Conservation (phyloP, 1,140 invertebrate species). For the Camponotus floridanus region DNA sequence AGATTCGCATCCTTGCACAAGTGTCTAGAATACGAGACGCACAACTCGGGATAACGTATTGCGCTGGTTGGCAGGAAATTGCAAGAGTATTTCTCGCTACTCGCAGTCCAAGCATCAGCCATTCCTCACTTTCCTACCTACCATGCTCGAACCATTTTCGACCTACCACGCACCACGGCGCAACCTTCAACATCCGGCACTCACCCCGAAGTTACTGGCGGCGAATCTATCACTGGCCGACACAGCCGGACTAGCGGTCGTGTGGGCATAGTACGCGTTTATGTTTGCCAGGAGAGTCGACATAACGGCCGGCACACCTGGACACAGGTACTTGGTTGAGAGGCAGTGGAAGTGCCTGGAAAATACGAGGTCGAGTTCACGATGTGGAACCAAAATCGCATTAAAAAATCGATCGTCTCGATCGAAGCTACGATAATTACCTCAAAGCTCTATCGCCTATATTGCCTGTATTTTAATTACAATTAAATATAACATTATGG, state of each 20-base stretch:
- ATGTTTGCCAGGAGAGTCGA: slow-evolving; percentile 99
- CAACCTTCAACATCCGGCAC: slow-evolving; percentile 74
- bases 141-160: too few relatives aligned
- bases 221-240: slow-evolving; percentile 99
- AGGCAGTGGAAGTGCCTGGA: slow-evolving; percentile 99
- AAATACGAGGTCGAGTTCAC: slow-evolving; percentile 67
- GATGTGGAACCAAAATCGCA: background rate
- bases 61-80: slow-evolving; percentile 77
- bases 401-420: background rate
- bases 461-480: background rate
- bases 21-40: slow-evolving; percentile 21
- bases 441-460: background rate
- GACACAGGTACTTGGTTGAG: slow-evolving; percentile 99
- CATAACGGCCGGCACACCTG: slow-evolving; percentile 99
- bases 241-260: slow-evolving; percentile 98
- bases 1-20: background rate
- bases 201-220: slow-evolving; percentile 99
- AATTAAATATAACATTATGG: background rate
- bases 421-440: background rate
- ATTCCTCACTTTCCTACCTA: slow-evolving; percentile 9
- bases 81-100: slow-evolving; percentile 75
- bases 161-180: background rate
- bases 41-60: slow-evolving; percentile 77
- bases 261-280: slow-evolving; percentile 99
- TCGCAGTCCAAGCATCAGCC: slow-evolving; percentile 10